Evolutionary conservation across 2,888 invertebrate genomes (phyloP), one percentile per base, ranked within the genome.

Genomic region (Drosophila silvestris): DNA sequence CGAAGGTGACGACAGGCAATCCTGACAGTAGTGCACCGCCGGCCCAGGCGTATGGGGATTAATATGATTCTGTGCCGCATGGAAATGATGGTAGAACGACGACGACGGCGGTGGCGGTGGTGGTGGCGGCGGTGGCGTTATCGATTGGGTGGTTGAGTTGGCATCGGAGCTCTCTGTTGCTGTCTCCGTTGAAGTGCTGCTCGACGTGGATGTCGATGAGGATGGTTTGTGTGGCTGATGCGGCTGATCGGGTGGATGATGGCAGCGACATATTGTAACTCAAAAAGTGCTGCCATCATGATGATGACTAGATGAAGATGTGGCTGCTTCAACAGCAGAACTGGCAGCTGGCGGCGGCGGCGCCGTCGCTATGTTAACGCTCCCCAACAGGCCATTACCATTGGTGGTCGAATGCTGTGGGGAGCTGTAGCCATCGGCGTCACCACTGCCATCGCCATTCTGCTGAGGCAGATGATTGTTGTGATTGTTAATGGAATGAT

Each of bases 201-300:
- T 82, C 52, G 85, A 89, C 3, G 85, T 86, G 41, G 90, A 89
- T 54, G 84, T 82, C 33, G 81, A 88, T 66, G 85, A 86, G 52
- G 85, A 79, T 77, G 91, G 82, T 58, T 86, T 90, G 68, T 87
- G 91, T 77, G 87, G 87, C 75, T 89, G 86, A 74, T 87, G 86
- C 28, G 85, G 82, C 71, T 82, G 91, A 81, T 80, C 85, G 72
- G 77, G 91, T 70, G 79, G 90, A 74, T 91, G 92, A 90, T 92
- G 92, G 91, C 92, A 92, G 92, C 92, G 92, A 92, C 92, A 92
- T 88, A 92, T 92, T 92, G 92, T 90, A 91, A 91, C 92, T 92
- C 92, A 92, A 92, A 92, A 92, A 92, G 92, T 90, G 92, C 89
- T 82, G 88, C 92, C 92, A 91, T 91, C 91, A 75, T 90, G 85